Conservation (phyloP, 1,140 invertebrate genomes). For the Zophobas atratus region DNA sequence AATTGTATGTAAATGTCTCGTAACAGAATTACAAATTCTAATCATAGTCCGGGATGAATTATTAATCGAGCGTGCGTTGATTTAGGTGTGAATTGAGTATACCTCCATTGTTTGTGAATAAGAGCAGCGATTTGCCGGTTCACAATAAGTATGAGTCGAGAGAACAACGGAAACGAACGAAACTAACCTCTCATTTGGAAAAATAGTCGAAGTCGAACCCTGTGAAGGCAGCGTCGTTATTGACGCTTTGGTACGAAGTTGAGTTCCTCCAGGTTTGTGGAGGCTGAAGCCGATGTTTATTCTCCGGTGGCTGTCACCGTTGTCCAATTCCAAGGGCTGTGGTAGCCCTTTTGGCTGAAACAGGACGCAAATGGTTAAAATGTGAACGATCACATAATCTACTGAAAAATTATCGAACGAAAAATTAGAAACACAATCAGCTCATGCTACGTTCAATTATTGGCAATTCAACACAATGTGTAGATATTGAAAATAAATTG, state of each 20-base stretch:
- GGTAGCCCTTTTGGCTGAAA: constrained; percentile 70
- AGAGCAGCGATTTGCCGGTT: constrained; percentile 16
- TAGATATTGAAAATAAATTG: no score
- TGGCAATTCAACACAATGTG: no score
- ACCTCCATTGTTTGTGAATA: background rate
- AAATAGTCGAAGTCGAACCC: constrained; percentile 66
- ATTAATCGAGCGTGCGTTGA: constrained; percentile 30
- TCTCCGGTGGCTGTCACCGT: constrained; percentile 72
- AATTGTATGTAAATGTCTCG: constrained; percentile 44
- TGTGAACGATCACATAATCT: no score
- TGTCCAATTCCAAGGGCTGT: constrained; percentile 72
- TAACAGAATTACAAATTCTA: constrained; percentile 46
- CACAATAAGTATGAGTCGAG: background rate
- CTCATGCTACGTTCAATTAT: no score
- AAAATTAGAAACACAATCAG: no score
- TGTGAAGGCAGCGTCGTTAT: constrained; percentile 59
- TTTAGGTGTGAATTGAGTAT: constrained; percentile 21
- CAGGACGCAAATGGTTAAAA: background rate
- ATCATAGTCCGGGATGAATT: constrained; percentile 35
- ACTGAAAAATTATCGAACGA: no score
- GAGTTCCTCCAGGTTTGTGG: constrained; percentile 62
- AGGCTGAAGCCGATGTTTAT: constrained; percentile 70
- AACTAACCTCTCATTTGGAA: constrained; percentile 59
- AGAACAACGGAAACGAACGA: constrained; percentile 10
- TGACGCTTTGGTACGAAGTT: constrained; percentile 52